Base-by-base conservation (phyloP, 2,113 vertebrate species). In the Chlorodrepanis virens region DNA sequence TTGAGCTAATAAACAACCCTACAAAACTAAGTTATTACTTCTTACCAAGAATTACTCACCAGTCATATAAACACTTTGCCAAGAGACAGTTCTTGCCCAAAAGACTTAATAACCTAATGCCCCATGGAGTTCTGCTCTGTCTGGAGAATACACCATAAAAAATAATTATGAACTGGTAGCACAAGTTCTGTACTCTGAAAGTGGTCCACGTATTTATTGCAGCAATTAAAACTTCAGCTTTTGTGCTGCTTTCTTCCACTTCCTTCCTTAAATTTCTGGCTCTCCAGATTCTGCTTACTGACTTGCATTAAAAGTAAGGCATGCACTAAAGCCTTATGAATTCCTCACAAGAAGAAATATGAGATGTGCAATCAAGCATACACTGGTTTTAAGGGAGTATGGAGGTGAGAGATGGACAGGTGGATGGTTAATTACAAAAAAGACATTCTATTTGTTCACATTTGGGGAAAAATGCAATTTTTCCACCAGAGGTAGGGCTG, bases 81-180 rank as follows among this genome's bases (percentile, higher is more conserved):
- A 94, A 69, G 88, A 93, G 86, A 90, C 27, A 65, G 63, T 45
- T 90, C 50, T 85, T 92, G 40, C 88, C 90, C 95, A 93, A 92
- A 94, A 93, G 85, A 90, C 88, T 96, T 91, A 83, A 79, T 42
- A 91, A 47, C 45, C 67, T 61, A 77, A 92, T 86, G 71, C 45
- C 67, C 82, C 40, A 65, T 0, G 2, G 90, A 84, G 54, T n/a
- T 93, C 40, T 72, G n/a, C 42, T 87, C 69, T 91, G 53, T 85
- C 88, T 79, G 82, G 75, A 94, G 85, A 90, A 82, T 92, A 92
- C 4, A 77, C 27, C 45, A 90, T 83, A 95, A 96, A 97, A 95
- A 93, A 72, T 85, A 96, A 85, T 93, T 87, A 93, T 76, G 70
- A 94, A 94, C 74, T 61, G 22, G n/a, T 87, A 49, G 78, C n/a